phyloP scores from a whole-genome alignment of 2,113 vertebrate genomes.

The Triplophysa tibetana region DNA sequence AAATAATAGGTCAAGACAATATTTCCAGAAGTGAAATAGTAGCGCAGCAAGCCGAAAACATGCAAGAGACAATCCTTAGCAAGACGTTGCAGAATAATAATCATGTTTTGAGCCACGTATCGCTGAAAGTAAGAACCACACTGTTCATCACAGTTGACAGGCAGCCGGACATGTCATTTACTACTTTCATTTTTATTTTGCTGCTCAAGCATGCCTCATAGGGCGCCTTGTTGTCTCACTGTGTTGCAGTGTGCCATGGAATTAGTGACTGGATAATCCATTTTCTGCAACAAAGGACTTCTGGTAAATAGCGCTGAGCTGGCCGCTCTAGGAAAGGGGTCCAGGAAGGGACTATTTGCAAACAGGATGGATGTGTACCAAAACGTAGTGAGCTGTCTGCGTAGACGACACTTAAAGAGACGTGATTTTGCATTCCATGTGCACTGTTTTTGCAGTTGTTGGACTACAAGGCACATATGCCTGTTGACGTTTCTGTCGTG shows the following conservation, averaged over 20 bases:
- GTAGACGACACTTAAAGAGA: neutral
- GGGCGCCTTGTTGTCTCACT: slow-evolving; percentile 55
- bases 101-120: neutral
- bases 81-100: neutral
- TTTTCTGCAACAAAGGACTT: slow-evolving; percentile 75
- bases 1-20: slow-evolving; percentile 1
- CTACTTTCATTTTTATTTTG: slow-evolving; percentile 21
- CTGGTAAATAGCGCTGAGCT: slow-evolving; percentile 72
- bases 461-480: neutral
- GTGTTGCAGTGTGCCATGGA: slow-evolving; percentile 62
- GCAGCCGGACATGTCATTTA: neutral
- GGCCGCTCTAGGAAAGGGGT: slow-evolving; percentile 50
- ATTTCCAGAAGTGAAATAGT: slow-evolving; percentile 38
- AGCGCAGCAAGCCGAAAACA: neutral
- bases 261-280: slow-evolving; percentile 70
- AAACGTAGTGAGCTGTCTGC: slow-evolving; percentile 1
- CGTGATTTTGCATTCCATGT: neutral
- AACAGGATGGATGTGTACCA: neutral
- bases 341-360: slow-evolving; percentile 50
- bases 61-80: neutral
- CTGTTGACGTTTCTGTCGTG: too few species aligned
- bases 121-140: slow-evolving; percentile 18
- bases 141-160: slow-evolving; percentile 54
- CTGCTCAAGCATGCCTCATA: slow-evolving; percentile 35
- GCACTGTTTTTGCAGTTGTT: neutral